A percentile compares a stretch with the other conserved stretches of the same genome.
These are phyloP conservation scores for Charanyca ferruginea DNA, from an alignment of 2,888 invertebrate species.

Conservation along the genomic window DNA sequence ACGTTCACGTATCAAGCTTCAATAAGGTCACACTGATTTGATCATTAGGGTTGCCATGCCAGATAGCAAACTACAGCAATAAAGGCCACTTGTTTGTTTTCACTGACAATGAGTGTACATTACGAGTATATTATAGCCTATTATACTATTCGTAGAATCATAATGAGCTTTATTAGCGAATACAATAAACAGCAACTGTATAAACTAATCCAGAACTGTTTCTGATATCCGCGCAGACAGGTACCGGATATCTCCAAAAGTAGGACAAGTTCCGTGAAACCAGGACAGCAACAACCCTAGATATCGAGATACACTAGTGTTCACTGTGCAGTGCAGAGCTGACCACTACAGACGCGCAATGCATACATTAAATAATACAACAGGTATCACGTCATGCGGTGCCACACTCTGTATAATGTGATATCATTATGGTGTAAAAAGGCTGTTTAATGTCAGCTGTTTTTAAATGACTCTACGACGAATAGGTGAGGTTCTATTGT, in stretches of 20 bases:
- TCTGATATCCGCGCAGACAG: conserved; percentile 46
- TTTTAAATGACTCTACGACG: conserved; percentile 32
- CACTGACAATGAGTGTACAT: conserved; percentile 32
- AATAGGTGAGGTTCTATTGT: conserved; percentile 43
- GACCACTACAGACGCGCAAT: conserved; percentile 49
- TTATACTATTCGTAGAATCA: conserved; percentile 42
- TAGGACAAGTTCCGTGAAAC: conserved; percentile 59
- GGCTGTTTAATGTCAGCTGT: conserved; percentile 32
- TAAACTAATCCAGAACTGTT: conserved; percentile 41
- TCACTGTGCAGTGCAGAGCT: conserved; percentile 30
- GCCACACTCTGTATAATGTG: conserved; percentile 1
- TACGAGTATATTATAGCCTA: conserved; percentile 30
- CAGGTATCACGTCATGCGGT: conserved; percentile 49
- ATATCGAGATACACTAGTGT: conserved; percentile 47
- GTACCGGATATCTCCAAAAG: conserved; percentile 57
- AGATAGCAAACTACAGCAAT: conserved; percentile 10
- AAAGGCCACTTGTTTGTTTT: conserved; percentile 45
- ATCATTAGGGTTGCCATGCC: conserved; percentile 46
- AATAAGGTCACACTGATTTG: conserved; percentile 59
- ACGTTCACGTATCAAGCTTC: conserved; percentile 55
- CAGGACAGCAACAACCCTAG: conserved; percentile 60
- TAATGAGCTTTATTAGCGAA: conserved; percentile 24
- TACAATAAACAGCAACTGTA: conserved; percentile 18
- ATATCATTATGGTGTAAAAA: conserved; percentile 30
- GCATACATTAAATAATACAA: conserved; percentile 52